Conservation (phyloP, 1,140 invertebrate species). For the Branchinecta lynchi region DNA sequence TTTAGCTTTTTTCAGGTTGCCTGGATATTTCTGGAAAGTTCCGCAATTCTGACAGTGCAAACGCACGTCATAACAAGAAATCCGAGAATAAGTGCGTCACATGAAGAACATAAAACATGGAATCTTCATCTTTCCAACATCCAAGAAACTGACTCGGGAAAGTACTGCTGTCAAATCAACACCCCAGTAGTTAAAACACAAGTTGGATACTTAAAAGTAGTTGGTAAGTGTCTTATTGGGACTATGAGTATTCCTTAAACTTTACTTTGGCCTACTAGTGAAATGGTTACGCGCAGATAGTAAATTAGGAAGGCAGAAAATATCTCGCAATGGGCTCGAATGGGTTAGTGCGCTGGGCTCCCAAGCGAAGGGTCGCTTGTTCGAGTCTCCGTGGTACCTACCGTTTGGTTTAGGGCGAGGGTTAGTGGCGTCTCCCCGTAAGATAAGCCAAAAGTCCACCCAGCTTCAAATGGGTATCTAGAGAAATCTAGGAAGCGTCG, state of each 20-base stretch:
- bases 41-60: constrained; percentile 77
- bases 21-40: constrained; percentile 89
- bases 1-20: constrained; percentile 51
- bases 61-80: constrained; percentile 82
- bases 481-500: no score
- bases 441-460: no score
- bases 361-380: no score
- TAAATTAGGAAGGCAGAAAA: no score
- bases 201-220: constrained; percentile 78
- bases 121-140: constrained; percentile 78
- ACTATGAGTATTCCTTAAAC: not conserved
- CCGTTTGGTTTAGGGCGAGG: no score
- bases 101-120: constrained; percentile 72
- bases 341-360: no score
- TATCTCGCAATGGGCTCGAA: no score
- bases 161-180: constrained; percentile 93
- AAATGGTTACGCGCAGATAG: no score
- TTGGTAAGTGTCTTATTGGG: constrained; percentile 50
- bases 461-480: no score
- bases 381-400: no score
- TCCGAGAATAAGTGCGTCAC: constrained; percentile 72
- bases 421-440: no score
- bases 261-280: no score
- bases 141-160: constrained; percentile 72
- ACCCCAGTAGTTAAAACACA: constrained; percentile 81